phyloP scores from a whole-genome alignment of 2,797 vertebrate genomes.

The Kryptopterus vitreolus region DNA sequence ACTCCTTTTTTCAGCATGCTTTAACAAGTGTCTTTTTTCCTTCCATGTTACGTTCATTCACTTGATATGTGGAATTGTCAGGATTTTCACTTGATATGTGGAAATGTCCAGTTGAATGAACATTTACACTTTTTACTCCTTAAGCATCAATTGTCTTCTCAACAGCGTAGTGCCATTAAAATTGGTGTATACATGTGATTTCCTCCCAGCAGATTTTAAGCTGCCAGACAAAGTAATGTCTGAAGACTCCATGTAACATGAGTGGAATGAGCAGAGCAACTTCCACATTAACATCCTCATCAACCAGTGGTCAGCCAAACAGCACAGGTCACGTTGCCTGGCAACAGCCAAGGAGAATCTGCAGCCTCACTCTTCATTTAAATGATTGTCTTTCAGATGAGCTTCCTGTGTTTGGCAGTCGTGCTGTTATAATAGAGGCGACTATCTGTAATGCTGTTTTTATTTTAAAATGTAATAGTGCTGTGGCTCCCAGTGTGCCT shows the following conservation, averaged over 20 bases:
- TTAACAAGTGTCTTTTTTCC: no score
- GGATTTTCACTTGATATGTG: no score
- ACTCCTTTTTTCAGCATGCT: no score
- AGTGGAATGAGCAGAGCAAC: slow-evolving; percentile 51
- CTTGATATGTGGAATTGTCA: no score
- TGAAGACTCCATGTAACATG: slow-evolving; percentile 1
- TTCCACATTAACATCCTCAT: slow-evolving; percentile 43
- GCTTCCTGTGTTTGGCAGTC: slow-evolving; percentile 49
- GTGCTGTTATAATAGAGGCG: slow-evolving; percentile 34
- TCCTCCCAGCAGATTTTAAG: no score
- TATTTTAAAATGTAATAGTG: slow-evolving; percentile 5
- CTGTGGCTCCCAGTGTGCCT: neutral
- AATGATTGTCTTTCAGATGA: slow-evolving; percentile 61
- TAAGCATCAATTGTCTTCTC: no score
- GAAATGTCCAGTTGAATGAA: no score
- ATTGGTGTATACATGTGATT: no score
- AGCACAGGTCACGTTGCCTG: slow-evolving; percentile 67
- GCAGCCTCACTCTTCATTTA: slow-evolving; percentile 71
- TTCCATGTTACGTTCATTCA: no score
- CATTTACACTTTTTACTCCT: no score
- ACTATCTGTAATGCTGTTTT: slow-evolving; percentile 7
- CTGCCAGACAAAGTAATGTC: neutral
- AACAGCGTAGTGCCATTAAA: no score
- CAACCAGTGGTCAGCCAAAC: slow-evolving; percentile 38
- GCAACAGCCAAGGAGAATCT: slow-evolving; percentile 69